Percentiles rank a stretch among this genome's conserved stretches.
Conservation (phyloP, 2,888 invertebrate genomes). For the Leptopterna dolabrata region DNA sequence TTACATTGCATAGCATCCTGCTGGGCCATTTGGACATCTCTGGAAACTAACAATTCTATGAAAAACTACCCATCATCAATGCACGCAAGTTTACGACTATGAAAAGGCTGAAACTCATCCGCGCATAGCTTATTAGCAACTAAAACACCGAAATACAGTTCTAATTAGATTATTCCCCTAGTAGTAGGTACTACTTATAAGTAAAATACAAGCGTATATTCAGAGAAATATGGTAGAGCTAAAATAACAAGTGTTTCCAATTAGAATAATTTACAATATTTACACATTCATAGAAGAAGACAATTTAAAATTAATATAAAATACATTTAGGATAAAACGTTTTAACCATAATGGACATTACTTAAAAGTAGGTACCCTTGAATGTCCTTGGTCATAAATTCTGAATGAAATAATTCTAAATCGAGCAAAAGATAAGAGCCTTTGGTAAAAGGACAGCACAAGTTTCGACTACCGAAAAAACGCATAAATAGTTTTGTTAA, state of each 20-base stretch:
- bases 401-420: background rate
- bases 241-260: background rate
- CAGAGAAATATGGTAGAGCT: background rate
- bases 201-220: background rate
- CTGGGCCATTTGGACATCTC: too few species aligned
- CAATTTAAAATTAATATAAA: background rate
- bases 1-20: too few species aligned
- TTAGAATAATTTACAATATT: background rate
- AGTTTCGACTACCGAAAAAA: background rate
- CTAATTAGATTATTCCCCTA: too few species aligned
- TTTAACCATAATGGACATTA: background rate
- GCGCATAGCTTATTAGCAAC: too few species aligned
- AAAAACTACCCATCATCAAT: too few species aligned
- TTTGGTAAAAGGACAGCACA: background rate
- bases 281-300: background rate
- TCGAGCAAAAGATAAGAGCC: too few species aligned
- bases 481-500: background rate
- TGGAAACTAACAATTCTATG: too few species aligned
- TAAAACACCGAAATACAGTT: too few species aligned
- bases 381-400: background rate
- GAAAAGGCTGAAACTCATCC: background rate
- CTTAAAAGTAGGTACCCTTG: background rate
- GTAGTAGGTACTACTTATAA: background rate
- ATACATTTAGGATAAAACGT: background rate
- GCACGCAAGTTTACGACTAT: too few species aligned